These are phyloP conservation scores for Globicephala melas DNA, from an alignment of 2,113 vertebrate genomes.

Conservation along the genomic window DNA sequence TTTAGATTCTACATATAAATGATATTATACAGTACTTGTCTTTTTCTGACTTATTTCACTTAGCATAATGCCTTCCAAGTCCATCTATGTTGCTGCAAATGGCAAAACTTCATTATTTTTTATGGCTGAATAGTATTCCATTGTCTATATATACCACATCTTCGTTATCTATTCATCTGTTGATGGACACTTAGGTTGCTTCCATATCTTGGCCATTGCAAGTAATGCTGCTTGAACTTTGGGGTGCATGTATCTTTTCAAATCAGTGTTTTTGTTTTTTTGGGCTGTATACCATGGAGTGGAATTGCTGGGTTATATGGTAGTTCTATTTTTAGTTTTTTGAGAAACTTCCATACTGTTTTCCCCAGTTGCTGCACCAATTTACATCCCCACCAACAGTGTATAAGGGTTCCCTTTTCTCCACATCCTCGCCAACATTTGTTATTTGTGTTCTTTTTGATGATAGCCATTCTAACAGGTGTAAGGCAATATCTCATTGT, in stretches of 20 bases:
- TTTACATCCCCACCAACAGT: not conserved
- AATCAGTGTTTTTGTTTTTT: accelerated
- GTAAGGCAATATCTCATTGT: too few species aligned
- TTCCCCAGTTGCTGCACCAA: not conserved
- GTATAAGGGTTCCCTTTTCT: too few species aligned
- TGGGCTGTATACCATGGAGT: not conserved
- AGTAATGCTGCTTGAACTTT: not conserved
- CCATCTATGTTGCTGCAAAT: not conserved
- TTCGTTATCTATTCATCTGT: not conserved
- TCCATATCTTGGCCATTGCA: not conserved
- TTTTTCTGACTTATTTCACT: not conserved
- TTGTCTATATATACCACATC: not conserved
- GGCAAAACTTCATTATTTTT: not conserved
- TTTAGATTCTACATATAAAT: not conserved
- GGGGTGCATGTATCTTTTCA: not conserved
- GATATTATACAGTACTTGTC: not conserved
- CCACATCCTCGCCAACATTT: too few species aligned
- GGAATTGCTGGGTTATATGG: not conserved
- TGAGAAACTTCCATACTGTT: not conserved
- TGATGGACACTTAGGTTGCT: not conserved
- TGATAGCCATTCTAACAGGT: too few species aligned
- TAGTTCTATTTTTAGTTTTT: not conserved
- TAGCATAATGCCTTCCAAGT: not conserved
- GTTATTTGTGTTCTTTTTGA: too few species aligned
- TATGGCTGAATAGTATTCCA: not conserved